These are phyloP conservation scores for Aleadryas rufinucha DNA, from an alignment of 2,113 vertebrate species.

Conservation along the genomic window DNA sequence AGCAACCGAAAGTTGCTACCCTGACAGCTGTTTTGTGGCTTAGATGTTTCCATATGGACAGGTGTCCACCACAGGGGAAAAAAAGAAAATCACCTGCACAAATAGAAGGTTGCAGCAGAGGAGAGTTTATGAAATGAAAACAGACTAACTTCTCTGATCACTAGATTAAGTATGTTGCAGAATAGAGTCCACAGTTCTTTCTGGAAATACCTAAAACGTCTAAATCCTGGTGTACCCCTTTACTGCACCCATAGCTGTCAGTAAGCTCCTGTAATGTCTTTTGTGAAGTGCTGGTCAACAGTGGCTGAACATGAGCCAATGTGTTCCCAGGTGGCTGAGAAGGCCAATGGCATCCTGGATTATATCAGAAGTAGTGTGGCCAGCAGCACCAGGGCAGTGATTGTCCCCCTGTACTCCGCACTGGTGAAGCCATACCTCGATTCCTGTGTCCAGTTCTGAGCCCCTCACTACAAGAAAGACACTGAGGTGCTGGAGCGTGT, in stretches of 20 bases:
- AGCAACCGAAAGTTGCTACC: not conserved
- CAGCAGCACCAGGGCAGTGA: not conserved
- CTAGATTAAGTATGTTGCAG: not conserved
- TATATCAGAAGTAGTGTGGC: not conserved
- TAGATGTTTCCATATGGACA: not conserved
- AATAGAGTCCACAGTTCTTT: not conserved
- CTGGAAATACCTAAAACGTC: not conserved
- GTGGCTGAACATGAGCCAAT: not conserved
- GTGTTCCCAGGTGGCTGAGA: not conserved
- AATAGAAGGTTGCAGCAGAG: not conserved
- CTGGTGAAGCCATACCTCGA: not conserved
- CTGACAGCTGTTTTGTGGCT: not conserved
- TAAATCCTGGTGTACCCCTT: not conserved
- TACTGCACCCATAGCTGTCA: not conserved
- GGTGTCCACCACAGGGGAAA: not conserved
- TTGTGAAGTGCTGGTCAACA: not conserved
- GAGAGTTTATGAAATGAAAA: not conserved
- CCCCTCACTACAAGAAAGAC: not conserved
- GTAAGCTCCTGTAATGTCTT: not conserved
- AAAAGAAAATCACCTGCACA: not conserved
- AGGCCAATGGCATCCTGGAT: not conserved
- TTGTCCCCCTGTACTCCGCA: rapidly evolving
- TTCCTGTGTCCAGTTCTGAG: not conserved
- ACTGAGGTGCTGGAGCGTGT: not conserved
- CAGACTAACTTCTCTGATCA: not conserved